Base-by-base conservation (phyloP, 1,140 invertebrate species). In the Tetranychus cinnabarinus region DNA sequence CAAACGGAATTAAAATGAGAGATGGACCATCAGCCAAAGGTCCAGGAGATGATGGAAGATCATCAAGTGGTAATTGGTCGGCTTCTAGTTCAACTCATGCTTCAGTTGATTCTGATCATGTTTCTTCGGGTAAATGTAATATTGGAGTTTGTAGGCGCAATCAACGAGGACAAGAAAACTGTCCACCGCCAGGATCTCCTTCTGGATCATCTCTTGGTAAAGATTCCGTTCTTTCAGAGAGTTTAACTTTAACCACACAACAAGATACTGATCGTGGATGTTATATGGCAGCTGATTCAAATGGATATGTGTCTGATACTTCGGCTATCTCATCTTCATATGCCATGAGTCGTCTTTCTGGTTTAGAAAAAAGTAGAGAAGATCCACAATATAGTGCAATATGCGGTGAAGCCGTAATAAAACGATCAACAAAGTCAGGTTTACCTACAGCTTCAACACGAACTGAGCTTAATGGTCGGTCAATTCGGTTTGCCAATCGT, bases 1-100 rank as follows among this genome's bases (percentile, higher is more conserved):
- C 37, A 10, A 23, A 52, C 31, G n/a, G n/a, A 52, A 33, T 61
- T 45, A 54, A 55, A 23, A 61, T 61, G 52, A 35, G 60, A 54
- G 65, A 64, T 0, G 60, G 34, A 35, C 3, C 46, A 37, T 31
- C 48, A 8, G 42, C 82, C 66, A 80, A 55, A 36, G 71, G 67
- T 61, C 75, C 76, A 57, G 79, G 79, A 69, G 83, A 85, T 61
- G 86, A 88, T 69, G 75, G 74, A 6, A 80, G 82, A 72, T 89
- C 86, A 1, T 88, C 85, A 50, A 88, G 85, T 62, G 89, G 89
- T 54, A 91, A 92, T 72, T 92, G 89, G 89, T 88, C 85, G 67
- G 86, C 85, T 2, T 69, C 69, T 45, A 88, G 85, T 1, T 89
- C 84, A 65, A 88, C 86, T 47, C 75, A 86, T 61, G 85, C 86